Conservation (phyloP, 35 echinoderm and acorn worm species). For the Nesometra sesokonis region DNA sequence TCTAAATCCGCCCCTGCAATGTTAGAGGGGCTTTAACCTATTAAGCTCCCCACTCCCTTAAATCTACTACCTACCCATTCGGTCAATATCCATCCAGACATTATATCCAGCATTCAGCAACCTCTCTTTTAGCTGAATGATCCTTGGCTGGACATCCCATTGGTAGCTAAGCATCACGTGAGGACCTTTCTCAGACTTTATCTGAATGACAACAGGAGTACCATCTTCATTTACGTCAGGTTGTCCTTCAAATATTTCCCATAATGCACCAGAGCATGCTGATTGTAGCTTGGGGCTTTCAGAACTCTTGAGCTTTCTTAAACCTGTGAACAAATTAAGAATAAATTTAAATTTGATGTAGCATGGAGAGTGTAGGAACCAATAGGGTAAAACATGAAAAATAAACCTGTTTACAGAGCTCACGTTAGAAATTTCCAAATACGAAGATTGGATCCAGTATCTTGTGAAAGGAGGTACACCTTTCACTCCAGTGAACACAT, state of each 20-base stretch:
- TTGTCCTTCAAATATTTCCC: conserved; percentile 39
- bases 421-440: too few species aligned
- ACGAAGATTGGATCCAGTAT: too few species aligned
- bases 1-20: too few species aligned
- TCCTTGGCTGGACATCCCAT: conserved; percentile 78
- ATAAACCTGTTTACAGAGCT: too few species aligned
- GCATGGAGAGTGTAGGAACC: too few species aligned
- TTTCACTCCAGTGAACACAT: too few species aligned
- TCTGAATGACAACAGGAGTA: not conserved
- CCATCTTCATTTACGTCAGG: not conserved
- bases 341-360: too few species aligned
- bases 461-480: too few species aligned
- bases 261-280: conserved; percentile 79
- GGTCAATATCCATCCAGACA: conserved; percentile 97
- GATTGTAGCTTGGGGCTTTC: not conserved
- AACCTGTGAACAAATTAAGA: not conserved
- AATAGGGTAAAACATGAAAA: too few species aligned
- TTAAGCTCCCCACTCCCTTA: too few species aligned
- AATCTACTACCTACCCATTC: too few species aligned
- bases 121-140: conserved; percentile 56
- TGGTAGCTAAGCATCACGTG: conserved; percentile 99
- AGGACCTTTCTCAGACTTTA: not conserved
- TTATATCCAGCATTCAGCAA: conserved; percentile 54
- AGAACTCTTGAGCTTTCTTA: not conserved
- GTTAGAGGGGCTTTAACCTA: too few species aligned